Evolutionary conservation across 2,113 vertebrate genomes (phyloP), one percentile per base, ranked within the genome.

Genomic region (Syngnathus typhle): DNA sequence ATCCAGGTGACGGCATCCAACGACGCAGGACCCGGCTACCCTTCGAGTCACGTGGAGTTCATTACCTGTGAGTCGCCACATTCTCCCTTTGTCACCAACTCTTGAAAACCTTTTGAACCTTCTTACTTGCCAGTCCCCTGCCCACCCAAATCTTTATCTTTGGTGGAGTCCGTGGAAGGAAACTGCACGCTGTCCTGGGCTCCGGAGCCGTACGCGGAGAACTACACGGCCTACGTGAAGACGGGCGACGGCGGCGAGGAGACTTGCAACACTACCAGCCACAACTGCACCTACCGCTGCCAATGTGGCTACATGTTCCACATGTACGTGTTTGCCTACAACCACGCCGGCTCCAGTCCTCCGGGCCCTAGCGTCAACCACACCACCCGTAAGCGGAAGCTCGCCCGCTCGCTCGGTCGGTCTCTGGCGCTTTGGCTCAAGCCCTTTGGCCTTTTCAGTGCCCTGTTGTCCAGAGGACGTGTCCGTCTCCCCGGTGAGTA

Each of bases 281-380:
- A 84, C 59, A 89, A 69, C 44, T 98, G 94, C 79, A 76, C 71
- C 75, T 97, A 91, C 78, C 79, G 75, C 60, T 95, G 93, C 0
- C 75, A 86, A 44, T 98, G 96, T 37, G 95, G 96, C 59, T 93
- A 94, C 89, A 94, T 92, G 0, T 96, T 93, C 65, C 91, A 95
- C 72, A 85, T 95, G 69, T 94, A 89, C 60, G 92, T 96, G 71
- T 93, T 92, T 32, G 94, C 94, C 1, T 92, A 92, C 68, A 98
- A 95, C 80, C 77, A 79, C 27, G 94, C 93, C 1, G 95, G 96
- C 5, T 84, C 90, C 76, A 96, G 96, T 75, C 91, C 91, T 51
- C 63, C 85, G 44, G 94, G 93, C 1, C 77, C 91, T 0, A 70
- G 90, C 46, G 74, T 96, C 60, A 96, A 93, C 87, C 88, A 94